Conservation (phyloP, 2,888 invertebrate species). For the Drosophila anceps region DNA sequence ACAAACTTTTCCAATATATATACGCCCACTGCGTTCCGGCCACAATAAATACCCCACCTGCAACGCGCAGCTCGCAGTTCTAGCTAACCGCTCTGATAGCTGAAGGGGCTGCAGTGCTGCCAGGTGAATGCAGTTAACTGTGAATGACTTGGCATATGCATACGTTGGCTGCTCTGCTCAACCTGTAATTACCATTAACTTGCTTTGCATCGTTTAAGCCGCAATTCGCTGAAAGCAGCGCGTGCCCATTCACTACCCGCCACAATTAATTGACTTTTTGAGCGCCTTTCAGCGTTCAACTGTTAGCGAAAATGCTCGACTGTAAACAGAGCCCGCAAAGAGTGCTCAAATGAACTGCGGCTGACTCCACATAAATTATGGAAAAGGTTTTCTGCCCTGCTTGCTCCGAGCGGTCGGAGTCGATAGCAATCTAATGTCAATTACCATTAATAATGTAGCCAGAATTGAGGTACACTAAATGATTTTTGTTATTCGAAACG, state of each 20-base stretch:
- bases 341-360: background rate
- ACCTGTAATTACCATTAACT: background rate
- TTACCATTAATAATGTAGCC: background rate
- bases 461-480: background rate
- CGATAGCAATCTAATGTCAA: slow-evolving; percentile 3
- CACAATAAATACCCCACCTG: background rate
- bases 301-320: background rate
- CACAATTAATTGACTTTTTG: background rate
- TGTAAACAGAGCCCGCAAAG: background rate
- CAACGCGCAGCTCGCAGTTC: background rate
- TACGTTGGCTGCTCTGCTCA: background rate
- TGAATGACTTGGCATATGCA: background rate
- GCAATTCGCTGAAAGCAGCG: background rate
- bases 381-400: background rate
- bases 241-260: background rate
- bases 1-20: slow-evolving; percentile 67
- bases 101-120: background rate
- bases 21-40: background rate
- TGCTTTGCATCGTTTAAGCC: too few species aligned
- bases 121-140: slow-evolving; percentile 3
- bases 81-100: background rate
- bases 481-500: background rate
- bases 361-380: slow-evolving; percentile 3
- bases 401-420: background rate
- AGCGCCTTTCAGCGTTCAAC: background rate